phyloP scores from a whole-genome alignment of 2,797 vertebrate genomes.

The Chiroxiphia lanceolata region DNA sequence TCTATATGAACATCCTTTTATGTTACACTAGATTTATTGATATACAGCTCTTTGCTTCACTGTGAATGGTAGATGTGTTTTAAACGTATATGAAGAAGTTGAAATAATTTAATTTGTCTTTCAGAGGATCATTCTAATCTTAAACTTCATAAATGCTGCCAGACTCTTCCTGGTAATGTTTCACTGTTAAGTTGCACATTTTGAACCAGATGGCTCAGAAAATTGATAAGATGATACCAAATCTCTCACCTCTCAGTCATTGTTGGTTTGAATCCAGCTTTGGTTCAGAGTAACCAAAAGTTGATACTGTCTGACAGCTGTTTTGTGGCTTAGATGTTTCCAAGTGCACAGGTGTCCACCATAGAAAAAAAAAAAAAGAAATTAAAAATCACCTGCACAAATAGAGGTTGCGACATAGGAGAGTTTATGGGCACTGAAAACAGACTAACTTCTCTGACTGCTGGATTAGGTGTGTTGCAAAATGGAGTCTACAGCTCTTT shows the following conservation, averaged over 20 bases:
- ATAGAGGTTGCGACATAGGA: not conserved
- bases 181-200: not conserved
- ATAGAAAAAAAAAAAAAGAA: not conserved
- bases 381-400: not conserved
- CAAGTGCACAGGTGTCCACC: not conserved
- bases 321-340: constrained; percentile 11
- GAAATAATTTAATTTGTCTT: not conserved
- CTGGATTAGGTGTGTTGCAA: not conserved
- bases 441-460: not conserved
- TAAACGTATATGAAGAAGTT: not conserved
- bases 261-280: not conserved
- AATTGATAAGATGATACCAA: not conserved
- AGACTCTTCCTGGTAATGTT: not conserved
- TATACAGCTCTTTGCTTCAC: not conserved
- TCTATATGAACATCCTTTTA: not conserved
- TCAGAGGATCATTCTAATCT: not conserved
- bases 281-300: not conserved
- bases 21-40: not conserved
- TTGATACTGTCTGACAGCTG: not conserved
- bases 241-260: not conserved
- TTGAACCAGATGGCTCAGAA: constrained; percentile 5
- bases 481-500: not conserved
- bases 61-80: not conserved
- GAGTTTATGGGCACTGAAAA: not conserved
- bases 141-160: not conserved